Evolutionary conservation across 2,113 vertebrate genomes (phyloP).

Genomic region (Misgurnus mizolepis): DNA sequence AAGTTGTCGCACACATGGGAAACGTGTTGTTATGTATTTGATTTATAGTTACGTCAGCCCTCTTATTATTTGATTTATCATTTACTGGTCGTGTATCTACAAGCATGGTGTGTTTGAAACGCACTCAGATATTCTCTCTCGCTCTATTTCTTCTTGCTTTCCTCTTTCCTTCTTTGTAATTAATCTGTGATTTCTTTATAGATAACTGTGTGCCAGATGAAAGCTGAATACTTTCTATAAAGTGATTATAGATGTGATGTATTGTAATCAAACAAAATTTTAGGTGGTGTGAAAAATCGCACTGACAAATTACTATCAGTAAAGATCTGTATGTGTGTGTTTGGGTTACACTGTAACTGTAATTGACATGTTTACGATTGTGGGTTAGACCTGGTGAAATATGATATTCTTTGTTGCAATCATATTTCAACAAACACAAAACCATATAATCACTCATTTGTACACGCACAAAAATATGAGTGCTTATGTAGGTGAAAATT

Average conservation of each 20-base stretch:
- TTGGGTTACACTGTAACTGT: slow-evolving; percentile 22
- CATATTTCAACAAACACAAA: slow-evolving; percentile 53
- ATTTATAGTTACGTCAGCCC: slow-evolving; percentile 50
- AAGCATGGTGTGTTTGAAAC: slow-evolving; percentile 32
- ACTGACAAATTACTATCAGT: slow-evolving; percentile 29
- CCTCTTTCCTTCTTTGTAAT: slow-evolving; percentile 43
- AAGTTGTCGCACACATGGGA: slow-evolving; percentile 47
- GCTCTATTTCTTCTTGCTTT: neutral
- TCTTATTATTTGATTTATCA: slow-evolving; percentile 58
- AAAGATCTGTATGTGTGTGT: slow-evolving; percentile 42
- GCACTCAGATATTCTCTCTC: slow-evolving; percentile 7
- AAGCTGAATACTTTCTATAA: slow-evolving; percentile 39
- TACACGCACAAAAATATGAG: slow-evolving; percentile 43
- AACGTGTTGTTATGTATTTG: slow-evolving; percentile 43
- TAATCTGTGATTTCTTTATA: slow-evolving; percentile 40
- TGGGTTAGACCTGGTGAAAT: slow-evolving; percentile 54
- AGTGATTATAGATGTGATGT: slow-evolving; percentile 33
- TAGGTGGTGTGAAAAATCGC: slow-evolving; percentile 24
- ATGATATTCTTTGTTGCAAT: slow-evolving; percentile 55
- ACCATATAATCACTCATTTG: slow-evolving; percentile 7
- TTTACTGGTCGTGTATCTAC: slow-evolving; percentile 48
- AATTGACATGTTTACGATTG: slow-evolving; percentile 60
- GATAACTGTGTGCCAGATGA: slow-evolving; percentile 31
- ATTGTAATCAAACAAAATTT: slow-evolving; percentile 36
- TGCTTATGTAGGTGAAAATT: slow-evolving; percentile 22